phyloP scores from a whole-genome alignment of 1,140 invertebrate species.

The Leptonema lineaticorne region DNA sequence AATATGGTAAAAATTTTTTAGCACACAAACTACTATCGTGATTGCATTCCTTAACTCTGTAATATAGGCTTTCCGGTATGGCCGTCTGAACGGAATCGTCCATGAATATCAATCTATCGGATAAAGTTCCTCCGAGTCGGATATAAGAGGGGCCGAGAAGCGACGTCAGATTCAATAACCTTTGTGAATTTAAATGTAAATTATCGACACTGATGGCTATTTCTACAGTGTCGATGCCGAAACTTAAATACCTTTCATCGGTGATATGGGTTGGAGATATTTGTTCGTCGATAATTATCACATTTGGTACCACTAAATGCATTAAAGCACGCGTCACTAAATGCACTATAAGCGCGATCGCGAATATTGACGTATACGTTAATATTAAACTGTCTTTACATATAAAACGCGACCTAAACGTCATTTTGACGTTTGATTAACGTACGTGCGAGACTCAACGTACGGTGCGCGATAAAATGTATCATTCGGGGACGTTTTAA shows the following conservation, averaged over 20 bases:
- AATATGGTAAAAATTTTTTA: constrained; percentile 51
- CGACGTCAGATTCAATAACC: constrained; percentile 57
- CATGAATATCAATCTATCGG: constrained; percentile 65
- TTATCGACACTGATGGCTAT: constrained; percentile 47
- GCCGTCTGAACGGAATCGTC: constrained; percentile 43
- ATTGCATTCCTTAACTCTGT: constrained; percentile 30
- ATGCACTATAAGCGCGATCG: neutral
- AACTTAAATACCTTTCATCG: constrained; percentile 49
- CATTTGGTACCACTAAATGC: neutral
- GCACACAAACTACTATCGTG: neutral
- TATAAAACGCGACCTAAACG: neutral
- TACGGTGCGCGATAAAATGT: neutral
- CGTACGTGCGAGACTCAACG: neutral
- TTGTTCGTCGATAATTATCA: neutral
- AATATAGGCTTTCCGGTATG: constrained; percentile 35
- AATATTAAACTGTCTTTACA: neutral
- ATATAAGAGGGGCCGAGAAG: constrained; percentile 62
- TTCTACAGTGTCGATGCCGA: constrained; percentile 53
- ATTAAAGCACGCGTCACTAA: neutral
- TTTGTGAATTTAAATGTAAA: constrained; percentile 47
- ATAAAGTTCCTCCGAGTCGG: constrained; percentile 66
- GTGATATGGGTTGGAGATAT: constrained; percentile 38
- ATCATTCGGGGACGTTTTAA: too few relatives aligned
- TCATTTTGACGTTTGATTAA: neutral
- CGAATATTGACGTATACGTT: neutral